Base-by-base conservation (phyloP, 1,140 invertebrate genomes). In the Cotesia vestalis region DNA sequence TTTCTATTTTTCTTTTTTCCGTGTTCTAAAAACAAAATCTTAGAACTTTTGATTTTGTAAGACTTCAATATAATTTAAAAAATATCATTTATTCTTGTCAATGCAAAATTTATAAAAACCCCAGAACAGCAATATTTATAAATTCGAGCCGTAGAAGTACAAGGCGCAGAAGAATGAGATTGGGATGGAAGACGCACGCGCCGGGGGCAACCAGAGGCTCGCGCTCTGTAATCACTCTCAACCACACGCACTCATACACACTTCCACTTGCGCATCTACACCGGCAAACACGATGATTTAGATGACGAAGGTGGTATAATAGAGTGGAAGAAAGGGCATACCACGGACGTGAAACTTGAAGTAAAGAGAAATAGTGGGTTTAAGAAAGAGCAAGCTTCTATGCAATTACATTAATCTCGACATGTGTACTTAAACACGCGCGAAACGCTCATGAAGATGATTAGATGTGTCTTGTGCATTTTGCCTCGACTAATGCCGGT, bases 181-280 rank as follows among this genome's bases (percentile, higher is more conserved):
- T 17, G 53, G 75, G 78, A 77, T 74, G 78, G 75, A 52, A 75
- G 81, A 83, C 83, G 85, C 83, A 86, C 85, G 85, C 84, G 85
- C 85, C 84, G 83, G 85, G 84, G 85, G 84, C 84, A 84, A 85
- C 78, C 82, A 80, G 80, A 82, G 83, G 80, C 79, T 79, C 80
- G 81, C 78, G 80, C 84, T 85, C 84, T 86, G 83, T 85, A 86
- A 86, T 86, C 84, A 84, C 82, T 83, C 79, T 71, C 77, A 59
- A 35, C 75, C 76, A 46, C 79, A 80, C 77, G 78, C 78, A 75
- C 79, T 71, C 72, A 75, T 69, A 74, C 59, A 72, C 64, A 55
- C 34, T 34, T 46, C 6, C 2, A 11, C 11, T 6, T 11, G 40
- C 11, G 5, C 11, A 46, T 46, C 6, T 46, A 8, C 11, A 46